phyloP scores from a whole-genome alignment of 2,113 vertebrate genomes.

The Symphodus melops region DNA sequence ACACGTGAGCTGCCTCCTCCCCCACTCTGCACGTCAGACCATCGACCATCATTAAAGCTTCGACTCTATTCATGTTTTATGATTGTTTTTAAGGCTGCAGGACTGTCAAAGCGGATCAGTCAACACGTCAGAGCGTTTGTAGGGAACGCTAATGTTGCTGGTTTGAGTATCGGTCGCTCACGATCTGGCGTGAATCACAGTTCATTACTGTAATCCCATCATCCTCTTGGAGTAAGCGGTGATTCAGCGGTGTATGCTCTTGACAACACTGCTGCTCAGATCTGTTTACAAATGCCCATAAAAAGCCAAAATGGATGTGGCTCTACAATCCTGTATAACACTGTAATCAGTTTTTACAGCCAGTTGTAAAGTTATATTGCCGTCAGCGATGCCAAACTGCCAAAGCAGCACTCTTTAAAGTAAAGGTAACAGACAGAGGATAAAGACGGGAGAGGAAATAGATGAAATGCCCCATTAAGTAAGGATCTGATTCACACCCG shows the following conservation, averaged over 20 bases:
- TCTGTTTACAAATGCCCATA: constrained; percentile 58
- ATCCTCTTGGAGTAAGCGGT: constrained; percentile 7
- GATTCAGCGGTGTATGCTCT: constrained; percentile 25
- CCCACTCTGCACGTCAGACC: too few relatives aligned
- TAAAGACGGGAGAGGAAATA: constrained; percentile 30
- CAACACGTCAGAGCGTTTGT: too few relatives aligned
- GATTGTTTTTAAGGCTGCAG: too few relatives aligned
- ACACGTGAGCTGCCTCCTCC: too few relatives aligned
- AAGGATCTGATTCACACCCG: constrained; percentile 38
- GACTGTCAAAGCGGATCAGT: too few relatives aligned
- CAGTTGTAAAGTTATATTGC: constrained; percentile 59
- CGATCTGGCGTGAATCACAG: constrained; percentile 1
- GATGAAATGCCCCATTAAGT: constrained; percentile 51
- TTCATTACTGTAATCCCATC: constrained; percentile 8
- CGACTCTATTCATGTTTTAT: too few relatives aligned
- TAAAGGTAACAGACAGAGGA: constrained; percentile 39
- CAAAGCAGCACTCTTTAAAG: constrained; percentile 53
- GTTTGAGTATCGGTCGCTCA: background rate
- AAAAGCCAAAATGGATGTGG: constrained; percentile 35
- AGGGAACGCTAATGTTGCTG: background rate
- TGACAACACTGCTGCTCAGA: constrained; percentile 7
- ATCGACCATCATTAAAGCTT: too few relatives aligned
- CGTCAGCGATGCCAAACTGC: constrained; percentile 46
- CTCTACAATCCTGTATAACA: constrained; percentile 48
- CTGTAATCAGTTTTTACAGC: constrained; percentile 70